These are phyloP conservation scores for Drosophila tripunctata DNA, from an alignment of 2,888 invertebrate genomes.

Conservation along the genomic window DNA sequence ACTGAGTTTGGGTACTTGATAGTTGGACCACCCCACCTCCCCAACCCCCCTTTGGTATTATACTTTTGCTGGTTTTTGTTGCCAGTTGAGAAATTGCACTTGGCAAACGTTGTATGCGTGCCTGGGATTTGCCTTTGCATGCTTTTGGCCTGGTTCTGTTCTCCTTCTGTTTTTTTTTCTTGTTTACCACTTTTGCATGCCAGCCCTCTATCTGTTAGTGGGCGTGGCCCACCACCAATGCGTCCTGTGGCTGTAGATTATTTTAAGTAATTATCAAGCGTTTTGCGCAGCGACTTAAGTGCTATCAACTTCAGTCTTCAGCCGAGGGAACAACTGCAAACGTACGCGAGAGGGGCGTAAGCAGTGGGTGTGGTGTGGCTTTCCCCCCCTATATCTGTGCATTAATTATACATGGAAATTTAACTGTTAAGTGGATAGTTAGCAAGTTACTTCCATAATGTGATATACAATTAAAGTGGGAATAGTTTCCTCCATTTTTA, in stretches of 20 bases:
- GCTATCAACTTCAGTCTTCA: constrained; percentile 43
- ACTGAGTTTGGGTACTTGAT: constrained; percentile 23
- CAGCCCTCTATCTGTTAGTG: constrained; percentile 13
- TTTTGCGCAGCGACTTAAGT: constrained; percentile 71
- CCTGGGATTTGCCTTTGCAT: constrained; percentile 57
- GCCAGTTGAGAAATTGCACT: constrained; percentile 66
- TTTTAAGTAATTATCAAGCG: constrained; percentile 79
- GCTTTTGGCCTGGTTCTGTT: constrained; percentile 56
- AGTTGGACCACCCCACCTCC: constrained; percentile 2
- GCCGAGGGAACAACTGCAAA: background rate
- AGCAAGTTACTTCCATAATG: constrained; percentile 39
- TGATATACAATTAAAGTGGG: constrained; percentile 6
- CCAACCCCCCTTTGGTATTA: background rate
- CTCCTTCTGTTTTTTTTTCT: constrained; percentile 16
- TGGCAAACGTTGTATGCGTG: constrained; percentile 60
- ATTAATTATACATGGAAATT: constrained; percentile 69
- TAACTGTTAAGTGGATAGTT: constrained; percentile 52
- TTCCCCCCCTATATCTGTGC: constrained; percentile 7
- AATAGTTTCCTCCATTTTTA: background rate
- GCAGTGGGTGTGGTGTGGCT: background rate
- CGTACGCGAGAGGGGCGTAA: too few species aligned
- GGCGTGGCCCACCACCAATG: constrained; percentile 22
- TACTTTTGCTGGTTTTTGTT: constrained; percentile 46
- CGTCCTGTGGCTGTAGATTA: constrained; percentile 65
- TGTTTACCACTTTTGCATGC: constrained; percentile 46